These are phyloP conservation scores for Speoplatyrhinus poulsoni DNA, from an alignment of 2,113 vertebrate genomes.

Conservation along the genomic window DNA sequence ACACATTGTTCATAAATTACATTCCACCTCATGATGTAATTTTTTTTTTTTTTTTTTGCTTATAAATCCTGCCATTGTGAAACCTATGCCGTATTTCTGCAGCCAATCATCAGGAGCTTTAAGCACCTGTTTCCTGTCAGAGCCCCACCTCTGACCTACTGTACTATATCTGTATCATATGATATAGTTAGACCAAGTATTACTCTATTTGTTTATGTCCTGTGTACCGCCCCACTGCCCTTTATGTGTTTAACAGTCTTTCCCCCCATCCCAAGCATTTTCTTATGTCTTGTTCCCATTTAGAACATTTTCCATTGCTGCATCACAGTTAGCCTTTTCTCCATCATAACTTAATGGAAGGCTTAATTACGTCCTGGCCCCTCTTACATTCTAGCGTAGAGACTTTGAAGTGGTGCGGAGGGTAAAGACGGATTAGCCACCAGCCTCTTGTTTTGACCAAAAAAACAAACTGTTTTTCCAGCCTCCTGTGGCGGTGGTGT, in stretches of 20 bases:
- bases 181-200: neutral
- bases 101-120: conserved; percentile 1
- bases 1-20: no score
- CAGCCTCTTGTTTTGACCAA: conserved; percentile 70
- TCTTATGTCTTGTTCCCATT: conserved; percentile 47
- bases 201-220: conserved; percentile 7
- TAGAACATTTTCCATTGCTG: conserved; percentile 72
- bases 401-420: conserved; percentile 74
- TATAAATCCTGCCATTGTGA: neutral
- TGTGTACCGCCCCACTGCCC: neutral
- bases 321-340: conserved; percentile 72
- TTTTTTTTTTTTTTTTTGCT: neutral
- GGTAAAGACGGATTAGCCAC: conserved; percentile 75
- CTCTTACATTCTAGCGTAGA: conserved; percentile 68
- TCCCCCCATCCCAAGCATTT: conserved; percentile 14
- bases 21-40: no score
- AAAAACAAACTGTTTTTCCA: conserved; percentile 74
- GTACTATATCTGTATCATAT: neutral
- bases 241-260: conserved; percentile 4
- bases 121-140: neutral
- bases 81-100: neutral
- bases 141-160: neutral
- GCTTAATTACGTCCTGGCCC: conserved; percentile 74
- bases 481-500: conserved; percentile 57
- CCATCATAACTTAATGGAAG: conserved; percentile 74